phyloP scores from a whole-genome alignment of 2,797 vertebrate species.

The Hippocampus kuda region DNA sequence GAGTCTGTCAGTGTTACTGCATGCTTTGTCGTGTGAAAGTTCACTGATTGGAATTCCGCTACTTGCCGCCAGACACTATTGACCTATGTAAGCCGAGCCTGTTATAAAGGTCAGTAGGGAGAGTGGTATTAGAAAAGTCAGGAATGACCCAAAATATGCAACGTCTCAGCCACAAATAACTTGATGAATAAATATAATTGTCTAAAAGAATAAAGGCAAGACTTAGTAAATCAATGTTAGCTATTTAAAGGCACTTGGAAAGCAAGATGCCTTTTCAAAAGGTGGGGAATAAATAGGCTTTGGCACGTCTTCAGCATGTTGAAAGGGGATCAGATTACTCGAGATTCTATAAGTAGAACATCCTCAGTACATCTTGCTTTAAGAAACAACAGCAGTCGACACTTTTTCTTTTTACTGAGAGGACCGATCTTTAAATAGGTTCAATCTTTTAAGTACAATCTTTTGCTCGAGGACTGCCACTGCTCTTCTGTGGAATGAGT shows the following conservation, averaged over 20 bases:
- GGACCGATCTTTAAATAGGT: constrained; percentile 1
- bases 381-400: neutral
- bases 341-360: constrained; percentile 48
- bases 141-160: neutral
- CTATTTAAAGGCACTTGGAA: neutral
- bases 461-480: neutral
- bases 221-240: neutral
- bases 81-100: neutral
- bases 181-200: neutral
- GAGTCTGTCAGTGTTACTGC: neutral
- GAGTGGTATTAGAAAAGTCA: neutral
- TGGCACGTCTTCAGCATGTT: constrained; percentile 29
- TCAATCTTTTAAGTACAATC: neutral
- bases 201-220: neutral
- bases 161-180: neutral
- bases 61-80: neutral
- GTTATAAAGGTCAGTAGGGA: neutral
- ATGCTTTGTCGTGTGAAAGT: neutral
- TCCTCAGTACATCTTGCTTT: constrained; percentile 15
- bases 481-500: constrained; percentile 4
- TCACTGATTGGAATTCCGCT: neutral
- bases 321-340: constrained; percentile 47
- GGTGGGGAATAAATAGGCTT: constrained; percentile 53
- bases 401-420: neutral
- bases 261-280: constrained; percentile 24